Evolutionary conservation across 2,888 invertebrate species (phyloP), one percentile per base, ranked within the genome.

Genomic region (Phaonia tiefii): DNA sequence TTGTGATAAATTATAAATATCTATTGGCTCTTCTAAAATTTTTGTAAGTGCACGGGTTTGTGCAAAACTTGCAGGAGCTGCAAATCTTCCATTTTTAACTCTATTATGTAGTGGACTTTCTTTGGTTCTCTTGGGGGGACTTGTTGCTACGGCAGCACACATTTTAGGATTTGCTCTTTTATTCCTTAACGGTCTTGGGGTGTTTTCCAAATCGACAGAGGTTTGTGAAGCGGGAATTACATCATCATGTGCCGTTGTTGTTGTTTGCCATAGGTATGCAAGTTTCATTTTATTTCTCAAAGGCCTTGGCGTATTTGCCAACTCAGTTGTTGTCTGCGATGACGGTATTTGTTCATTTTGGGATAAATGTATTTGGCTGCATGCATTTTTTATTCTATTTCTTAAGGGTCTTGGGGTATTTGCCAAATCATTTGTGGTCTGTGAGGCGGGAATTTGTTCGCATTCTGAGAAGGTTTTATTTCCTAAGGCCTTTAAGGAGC

Each of bases 1-100:
- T 42, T 80, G 76, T 37, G 67, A 75, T 37, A 51, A 70, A 39
- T 77, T 78, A 13, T 72, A 70, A 8, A 67, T 31, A 63, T 77
- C 63, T n/a, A 79, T 17, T 15, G 46, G n/a, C 13, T 60, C 11
- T 1, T 49, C 66, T n/a, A 15, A 26, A 10, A 44, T 17, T 39
- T 56, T 20, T 7, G 54, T 31, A 60, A 51, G 39, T 46, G 1
- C 13, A 13, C 49, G 2, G 17, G 15, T 51, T 2, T 5, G 20
- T 25, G 4, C 10, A 39, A 25, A 22, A 11, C 22, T 49, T n/a
- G 17, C 25, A 4, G 66, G 42, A 4, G n/a, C 17, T 25, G 37
- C 11, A 54, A 11, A 22, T 3, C 49, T 49, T 3, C n/a, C n/a
- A 15, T n/a, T 26, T 15, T n/a, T 49, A 25, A 49, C 13, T 60